phyloP scores from a whole-genome alignment of 2,888 invertebrate genomes.

The Agrochola macilenta region DNA sequence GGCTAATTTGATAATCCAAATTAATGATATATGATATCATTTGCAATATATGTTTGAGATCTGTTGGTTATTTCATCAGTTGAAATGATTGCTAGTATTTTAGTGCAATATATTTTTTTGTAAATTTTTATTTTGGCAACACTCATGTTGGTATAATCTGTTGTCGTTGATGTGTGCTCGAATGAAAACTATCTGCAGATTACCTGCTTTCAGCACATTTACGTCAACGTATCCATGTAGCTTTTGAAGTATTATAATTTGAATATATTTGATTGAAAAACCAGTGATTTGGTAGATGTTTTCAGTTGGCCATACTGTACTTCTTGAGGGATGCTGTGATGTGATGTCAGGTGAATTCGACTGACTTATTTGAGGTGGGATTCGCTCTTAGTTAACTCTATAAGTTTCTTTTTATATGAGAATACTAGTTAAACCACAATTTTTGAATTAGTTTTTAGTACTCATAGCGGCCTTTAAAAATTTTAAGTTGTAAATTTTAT shows the following conservation, averaged over 20 bases:
- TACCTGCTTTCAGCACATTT: conserved; percentile 18
- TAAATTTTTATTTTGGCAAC: conserved; percentile 67
- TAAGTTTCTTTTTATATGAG: conserved; percentile 73
- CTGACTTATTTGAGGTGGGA: conserved; percentile 79
- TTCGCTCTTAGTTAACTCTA: conserved; percentile 73
- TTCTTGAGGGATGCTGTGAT: conserved; percentile 79
- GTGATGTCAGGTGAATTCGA: conserved; percentile 80
- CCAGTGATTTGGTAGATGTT: conserved; percentile 68
- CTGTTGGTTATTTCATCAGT: conserved; percentile 74
- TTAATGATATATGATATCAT: conserved; percentile 88
- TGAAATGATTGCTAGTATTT: conserved; percentile 74
- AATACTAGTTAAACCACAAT: conserved; percentile 71
- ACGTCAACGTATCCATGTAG: conserved; percentile 31
- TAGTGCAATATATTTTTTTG: conserved; percentile 79
- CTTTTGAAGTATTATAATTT: conserved; percentile 58
- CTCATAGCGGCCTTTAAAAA: conserved; percentile 76
- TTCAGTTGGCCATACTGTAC: conserved; percentile 75
- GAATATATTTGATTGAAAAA: conserved; percentile 48
- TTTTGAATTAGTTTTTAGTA: conserved; percentile 76
- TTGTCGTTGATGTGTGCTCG: conserved; percentile 37
- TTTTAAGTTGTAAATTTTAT: conserved; percentile 89
- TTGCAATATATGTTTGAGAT: conserved; percentile 79
- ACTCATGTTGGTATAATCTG: conserved; percentile 59
- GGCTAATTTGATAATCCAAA: conserved; percentile 70
- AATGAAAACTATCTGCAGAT: conserved; percentile 9